A percentile compares a stretch with the other conserved stretches of the same genome.
phyloP scores from a whole-genome alignment of 2,888 invertebrate genomes.

The Busseola fusca region DNA sequence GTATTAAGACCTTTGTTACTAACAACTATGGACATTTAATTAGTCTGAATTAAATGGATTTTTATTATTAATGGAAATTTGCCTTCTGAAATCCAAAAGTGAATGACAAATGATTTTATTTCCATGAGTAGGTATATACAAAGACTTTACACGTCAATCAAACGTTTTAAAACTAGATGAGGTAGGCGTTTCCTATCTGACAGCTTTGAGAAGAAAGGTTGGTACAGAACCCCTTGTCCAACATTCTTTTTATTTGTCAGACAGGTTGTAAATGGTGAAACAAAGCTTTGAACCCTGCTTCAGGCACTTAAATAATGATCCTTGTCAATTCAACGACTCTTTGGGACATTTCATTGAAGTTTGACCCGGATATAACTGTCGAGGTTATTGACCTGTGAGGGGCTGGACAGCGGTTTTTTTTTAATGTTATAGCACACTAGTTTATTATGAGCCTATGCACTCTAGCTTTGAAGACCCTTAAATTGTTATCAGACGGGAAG shows the following conservation, averaged over 20 bases:
- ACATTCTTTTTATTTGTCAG: slow-evolving; percentile 55
- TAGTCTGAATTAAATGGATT: too few species aligned
- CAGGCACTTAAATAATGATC: slow-evolving; percentile 37
- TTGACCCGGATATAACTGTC: slow-evolving; percentile 42
- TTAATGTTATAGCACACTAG: too few species aligned
- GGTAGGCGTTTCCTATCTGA: neutral
- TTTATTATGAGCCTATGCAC: too few species aligned
- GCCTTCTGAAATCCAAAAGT: neutral
- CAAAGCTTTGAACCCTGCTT: slow-evolving; percentile 36
- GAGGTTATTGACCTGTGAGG: slow-evolving; percentile 27
- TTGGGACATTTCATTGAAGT: slow-evolving; percentile 42
- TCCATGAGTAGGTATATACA: neutral
- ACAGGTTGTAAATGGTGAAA: slow-evolving; percentile 37
- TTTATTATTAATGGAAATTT: too few species aligned
- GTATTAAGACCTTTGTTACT: too few species aligned
- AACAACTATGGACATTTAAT: too few species aligned
- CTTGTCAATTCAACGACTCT: slow-evolving; percentile 37
- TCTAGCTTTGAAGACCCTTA: too few species aligned
- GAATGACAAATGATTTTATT: neutral
- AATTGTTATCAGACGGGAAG: too few species aligned
- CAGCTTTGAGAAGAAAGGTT: neutral
- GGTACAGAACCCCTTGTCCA: slow-evolving; percentile 16
- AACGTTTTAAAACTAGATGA: neutral
- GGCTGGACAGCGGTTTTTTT: slow-evolving; percentile 24
- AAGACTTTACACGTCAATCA: neutral